Evolutionary conservation across 2,113 vertebrate genomes (phyloP).

Genomic region (Perca fluviatilis): DNA sequence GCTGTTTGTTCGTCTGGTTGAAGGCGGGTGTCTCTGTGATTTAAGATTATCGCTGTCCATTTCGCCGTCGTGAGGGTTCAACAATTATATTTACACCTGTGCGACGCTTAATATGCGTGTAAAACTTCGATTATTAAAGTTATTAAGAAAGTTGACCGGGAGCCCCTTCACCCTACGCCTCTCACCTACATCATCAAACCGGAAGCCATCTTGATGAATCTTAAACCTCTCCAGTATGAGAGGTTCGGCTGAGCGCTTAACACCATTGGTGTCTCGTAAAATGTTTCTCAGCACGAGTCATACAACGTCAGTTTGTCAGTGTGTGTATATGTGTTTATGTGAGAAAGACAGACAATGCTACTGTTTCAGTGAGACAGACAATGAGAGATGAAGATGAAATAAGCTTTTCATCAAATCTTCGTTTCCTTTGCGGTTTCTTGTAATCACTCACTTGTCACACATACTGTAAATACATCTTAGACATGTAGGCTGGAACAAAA

Average conservation of each 20-base stretch:
- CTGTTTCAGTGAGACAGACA: slow-evolving; percentile 16
- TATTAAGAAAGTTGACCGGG: too few relatives aligned
- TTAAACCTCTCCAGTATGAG: background rate
- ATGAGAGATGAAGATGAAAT: slow-evolving; percentile 16
- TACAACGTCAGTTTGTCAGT: background rate
- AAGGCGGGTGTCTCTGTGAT: too few relatives aligned
- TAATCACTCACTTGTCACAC: slow-evolving; percentile 14
- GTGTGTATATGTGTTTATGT: background rate
- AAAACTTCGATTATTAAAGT: too few relatives aligned
- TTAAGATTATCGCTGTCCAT: too few relatives aligned
- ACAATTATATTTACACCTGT: too few relatives aligned
- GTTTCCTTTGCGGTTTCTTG: slow-evolving; percentile 36
- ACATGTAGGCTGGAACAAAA: slow-evolving; percentile 13
- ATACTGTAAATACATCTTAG: background rate
- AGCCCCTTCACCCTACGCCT: too few relatives aligned
- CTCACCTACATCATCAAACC: too few relatives aligned
- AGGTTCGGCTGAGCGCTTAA: background rate
- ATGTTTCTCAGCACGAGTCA: background rate
- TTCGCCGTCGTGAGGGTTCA: too few relatives aligned
- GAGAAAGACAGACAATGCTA: background rate
- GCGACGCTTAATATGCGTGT: too few relatives aligned
- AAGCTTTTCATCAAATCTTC: slow-evolving; percentile 4
- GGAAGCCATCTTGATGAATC: too few relatives aligned
- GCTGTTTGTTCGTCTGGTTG: too few relatives aligned
- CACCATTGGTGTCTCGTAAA: background rate